Evolutionary conservation across 2,888 invertebrate species (phyloP), one percentile per base, ranked within the genome.

Genomic region (Bombyx huttoni): DNA sequence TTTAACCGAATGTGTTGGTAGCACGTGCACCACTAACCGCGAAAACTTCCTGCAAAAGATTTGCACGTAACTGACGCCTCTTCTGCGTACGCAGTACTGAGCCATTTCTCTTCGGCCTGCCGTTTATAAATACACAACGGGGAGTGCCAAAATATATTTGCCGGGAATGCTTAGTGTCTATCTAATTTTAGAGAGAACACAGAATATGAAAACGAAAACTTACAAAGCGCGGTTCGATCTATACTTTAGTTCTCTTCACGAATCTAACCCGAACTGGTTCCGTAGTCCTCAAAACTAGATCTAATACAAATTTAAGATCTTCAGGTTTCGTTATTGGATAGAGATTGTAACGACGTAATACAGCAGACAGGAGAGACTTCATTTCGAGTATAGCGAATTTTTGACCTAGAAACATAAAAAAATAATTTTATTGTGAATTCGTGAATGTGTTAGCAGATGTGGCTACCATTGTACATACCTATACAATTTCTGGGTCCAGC

Each of bases 401-500:
- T 70, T 91, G 87, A 47, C 91, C 91, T 91, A 73, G 33, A 79
- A 66, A 49, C 40, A 51, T 45, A 50, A 47, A 33, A 14, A 13
- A 13, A 10, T 49, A 9, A 35, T 35, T 14, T 45, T 13, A 8
- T 46, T 12, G 0, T 24, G 8, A 8, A 14, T 8, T 10, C 9
- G 45, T 24, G 6, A 33, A 13, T 8, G 13, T 12, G 10, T 8
- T 3, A 3, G 9, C 47, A 47, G 47, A 47, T 47, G 13, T 47
- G 13, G 8, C 14, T 47, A n/a, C n/a, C n/a, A 3, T 10, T 47
- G 13, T 35, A 10, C 34, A 34, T 78, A 91, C 92, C 93, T 58
- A 93, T 92, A 61, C 93, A 93, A 70, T 93, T 93, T 34, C 93
- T 85, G 0, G 91, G 90, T 3, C 93, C 93, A 0, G 92, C 92